phyloP scores from a whole-genome alignment of 2,888 invertebrate species.

The Leucozona laternaria region DNA sequence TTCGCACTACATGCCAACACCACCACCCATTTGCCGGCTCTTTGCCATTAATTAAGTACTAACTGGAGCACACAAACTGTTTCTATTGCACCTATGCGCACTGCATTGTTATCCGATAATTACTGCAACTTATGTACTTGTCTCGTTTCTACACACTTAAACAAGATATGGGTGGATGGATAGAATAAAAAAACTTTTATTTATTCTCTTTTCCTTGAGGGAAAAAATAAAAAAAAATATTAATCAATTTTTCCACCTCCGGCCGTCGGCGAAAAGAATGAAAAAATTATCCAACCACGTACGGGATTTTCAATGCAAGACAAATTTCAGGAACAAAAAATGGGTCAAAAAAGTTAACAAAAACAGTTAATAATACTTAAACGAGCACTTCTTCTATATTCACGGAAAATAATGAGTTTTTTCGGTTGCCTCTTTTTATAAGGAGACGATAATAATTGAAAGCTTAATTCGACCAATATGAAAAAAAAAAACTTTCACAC shows the following conservation, averaged over 20 bases:
- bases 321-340: conserved; percentile 23
- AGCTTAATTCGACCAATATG: not conserved
- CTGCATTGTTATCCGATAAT: conserved; percentile 25
- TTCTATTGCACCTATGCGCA: conserved; percentile 35
- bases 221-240: conserved; percentile 53
- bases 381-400: conserved; percentile 14
- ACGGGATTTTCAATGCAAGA: conserved; percentile 36
- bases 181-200: conserved; percentile 54
- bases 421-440: not conserved
- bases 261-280: conserved; percentile 50
- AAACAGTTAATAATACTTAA: not conserved
- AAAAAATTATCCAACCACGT: conserved; percentile 69
- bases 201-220: conserved; percentile 53
- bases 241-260: conserved; percentile 74
- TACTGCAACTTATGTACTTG: conserved; percentile 14
- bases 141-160: conserved; percentile 33
- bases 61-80: conserved; percentile 61
- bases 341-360: not conserved
- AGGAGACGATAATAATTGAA: not conserved
- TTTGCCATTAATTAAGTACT: conserved; percentile 51
- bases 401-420: not conserved
- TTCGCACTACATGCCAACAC: conserved; percentile 64
- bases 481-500: conserved; percentile 8
- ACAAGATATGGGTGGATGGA: conserved; percentile 9
- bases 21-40: conserved; percentile 73